Evolutionary conservation across 2,113 vertebrate genomes (phyloP).

Genomic region (Charadrius vociferus): DNA sequence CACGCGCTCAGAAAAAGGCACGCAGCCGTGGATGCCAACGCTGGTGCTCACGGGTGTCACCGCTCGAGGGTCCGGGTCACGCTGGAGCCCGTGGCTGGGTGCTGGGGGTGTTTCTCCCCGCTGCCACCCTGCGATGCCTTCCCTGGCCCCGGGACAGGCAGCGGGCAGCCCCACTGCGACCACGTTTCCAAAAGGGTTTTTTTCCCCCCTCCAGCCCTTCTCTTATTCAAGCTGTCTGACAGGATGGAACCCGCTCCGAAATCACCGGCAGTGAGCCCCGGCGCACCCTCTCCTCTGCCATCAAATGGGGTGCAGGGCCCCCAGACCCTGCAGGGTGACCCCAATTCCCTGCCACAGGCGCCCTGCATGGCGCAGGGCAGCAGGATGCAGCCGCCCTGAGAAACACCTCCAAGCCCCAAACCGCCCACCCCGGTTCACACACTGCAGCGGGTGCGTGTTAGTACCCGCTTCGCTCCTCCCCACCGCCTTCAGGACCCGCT

Average conservation of each 20-base stretch:
- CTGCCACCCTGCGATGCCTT: fast-evolving
- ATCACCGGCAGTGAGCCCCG: neutral
- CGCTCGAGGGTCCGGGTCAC: fast-evolving
- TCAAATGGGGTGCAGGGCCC: neutral
- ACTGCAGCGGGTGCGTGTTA: constrained; percentile 43
- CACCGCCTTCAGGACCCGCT: fast-evolving
- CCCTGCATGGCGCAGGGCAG: neutral
- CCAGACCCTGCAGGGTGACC: neutral
- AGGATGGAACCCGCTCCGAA: constrained; percentile 15
- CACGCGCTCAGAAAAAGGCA: neutral
- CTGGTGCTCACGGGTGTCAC: fast-evolving
- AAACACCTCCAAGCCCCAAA: neutral
- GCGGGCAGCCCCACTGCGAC: neutral
- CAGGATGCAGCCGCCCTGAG: neutral
- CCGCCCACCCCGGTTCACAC: neutral
- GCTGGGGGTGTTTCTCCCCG: neutral
- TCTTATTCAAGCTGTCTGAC: constrained; percentile 8
- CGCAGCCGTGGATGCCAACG: fast-evolving
- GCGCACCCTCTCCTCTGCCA: neutral
- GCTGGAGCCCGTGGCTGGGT: neutral
- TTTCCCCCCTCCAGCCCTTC: neutral
- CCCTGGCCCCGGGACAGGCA: neutral
- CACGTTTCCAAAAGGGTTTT: neutral
- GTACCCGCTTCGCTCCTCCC: neutral
- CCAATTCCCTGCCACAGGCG: fast-evolving